Conservation (phyloP, 1,140 invertebrate species). For the Zaprionus nigranus region DNA sequence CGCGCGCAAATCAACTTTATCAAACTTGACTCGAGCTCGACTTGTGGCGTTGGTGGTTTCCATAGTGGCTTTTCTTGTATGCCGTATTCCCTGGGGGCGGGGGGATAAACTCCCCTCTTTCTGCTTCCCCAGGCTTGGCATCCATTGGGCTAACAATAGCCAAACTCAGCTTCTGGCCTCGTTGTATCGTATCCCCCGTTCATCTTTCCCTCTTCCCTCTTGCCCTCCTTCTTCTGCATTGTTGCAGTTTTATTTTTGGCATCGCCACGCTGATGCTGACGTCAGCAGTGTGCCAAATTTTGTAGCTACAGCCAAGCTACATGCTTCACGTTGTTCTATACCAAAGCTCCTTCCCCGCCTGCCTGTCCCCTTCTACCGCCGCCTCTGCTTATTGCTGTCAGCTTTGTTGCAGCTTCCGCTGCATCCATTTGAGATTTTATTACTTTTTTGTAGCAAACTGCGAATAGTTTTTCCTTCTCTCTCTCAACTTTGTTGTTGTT, state of each 20-base stretch:
- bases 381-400: constrained; percentile 7
- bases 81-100: not conserved
- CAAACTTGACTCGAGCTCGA: constrained; percentile 36
- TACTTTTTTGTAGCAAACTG: constrained; percentile 58
- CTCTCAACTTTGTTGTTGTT: constrained; percentile 42
- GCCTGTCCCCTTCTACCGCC: not conserved
- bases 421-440: constrained; percentile 79
- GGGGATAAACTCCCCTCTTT: not conserved
- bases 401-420: constrained; percentile 63
- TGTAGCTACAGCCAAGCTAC: constrained; percentile 23
- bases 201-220: not conserved
- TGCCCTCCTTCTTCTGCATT: constrained; percentile 14
- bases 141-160: constrained; percentile 43
- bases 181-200: constrained; percentile 1
- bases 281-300: constrained; percentile 62
- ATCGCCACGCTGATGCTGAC: constrained; percentile 44
- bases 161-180: not conserved
- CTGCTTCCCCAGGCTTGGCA: not conserved
- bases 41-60: not conserved
- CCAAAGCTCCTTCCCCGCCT: not conserved
- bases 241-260: constrained; percentile 56
- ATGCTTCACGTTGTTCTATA: constrained; percentile 32
- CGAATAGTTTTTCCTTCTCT: constrained; percentile 28
- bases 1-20: constrained; percentile 50
- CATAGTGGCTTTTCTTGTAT: constrained; percentile 25